Evolutionary conservation across 2,888 invertebrate species (phyloP), one percentile per base, ranked within the genome.

Genomic region (Tetragonisca angustula): DNA sequence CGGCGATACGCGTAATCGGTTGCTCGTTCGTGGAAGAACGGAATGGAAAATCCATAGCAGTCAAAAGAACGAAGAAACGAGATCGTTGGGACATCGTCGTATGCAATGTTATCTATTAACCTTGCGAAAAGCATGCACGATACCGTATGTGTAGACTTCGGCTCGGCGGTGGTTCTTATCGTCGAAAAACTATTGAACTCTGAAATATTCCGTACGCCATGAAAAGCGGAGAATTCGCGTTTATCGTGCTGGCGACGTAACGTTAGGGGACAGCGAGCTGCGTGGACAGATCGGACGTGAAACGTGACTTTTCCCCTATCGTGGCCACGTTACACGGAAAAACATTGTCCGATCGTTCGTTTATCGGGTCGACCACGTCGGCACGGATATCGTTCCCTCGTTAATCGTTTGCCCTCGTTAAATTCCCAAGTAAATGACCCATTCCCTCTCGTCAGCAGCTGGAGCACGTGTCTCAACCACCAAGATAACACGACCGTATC

Each of bases 141-240:
- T 27, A 21, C 36, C 17, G 2, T 13, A 9, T 27, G 27, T 27
- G 27, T 6, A 43, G 59, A 17, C 49, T 89, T 84, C 83, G 84
- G 83, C 89, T 17, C 15, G 88, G 87, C 11, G 86, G 87, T 85
- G 88, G 86, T 81, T 21, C 76, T 92, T 91, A 91, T 92, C 90
- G 79, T 72, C 74, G 75, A 86, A 91, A 92, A 91, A 92, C 84
- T 86, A 86, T 91, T 89, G 86, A 88, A 88, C 86, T 89, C 88
- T 83, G 81, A 92, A 92, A 92, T 92, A 91, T 92, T 93, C 91
- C 91, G 91, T n/a, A 50, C 75, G 76, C 87, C 78, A 76, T 76
- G 79, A 65, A 79, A 78, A 78, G 52, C 6, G 15, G 61, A 61
- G 76, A 56, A 80, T 78, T 72, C 52, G 36, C 21, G 50, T 52